Conservation (phyloP, 92 coral and sea anemone species). For the Heteractis magnifica region DNA sequence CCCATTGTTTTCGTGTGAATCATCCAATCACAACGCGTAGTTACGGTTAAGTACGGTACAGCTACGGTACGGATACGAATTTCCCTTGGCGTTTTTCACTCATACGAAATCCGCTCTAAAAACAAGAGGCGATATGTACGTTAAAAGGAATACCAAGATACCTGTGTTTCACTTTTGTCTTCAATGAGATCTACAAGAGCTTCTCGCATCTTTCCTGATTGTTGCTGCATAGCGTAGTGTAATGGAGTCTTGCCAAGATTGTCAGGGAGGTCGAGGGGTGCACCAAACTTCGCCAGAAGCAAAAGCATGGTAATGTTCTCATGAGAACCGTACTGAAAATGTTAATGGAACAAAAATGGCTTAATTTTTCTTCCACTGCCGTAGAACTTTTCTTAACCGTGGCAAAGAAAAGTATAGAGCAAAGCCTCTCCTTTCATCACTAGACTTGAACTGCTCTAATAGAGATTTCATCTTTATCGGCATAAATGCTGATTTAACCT, state of each 20-base stretch:
- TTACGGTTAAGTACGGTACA: too few species aligned
- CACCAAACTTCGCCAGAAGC: constrained; percentile 66
- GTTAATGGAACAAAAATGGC: neutral
- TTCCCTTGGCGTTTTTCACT: too few species aligned
- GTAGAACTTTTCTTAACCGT: too few species aligned
- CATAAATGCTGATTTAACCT: too few species aligned
- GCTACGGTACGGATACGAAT: too few species aligned
- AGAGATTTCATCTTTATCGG: too few species aligned
- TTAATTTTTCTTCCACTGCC: neutral
- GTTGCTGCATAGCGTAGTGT: constrained; percentile 62
- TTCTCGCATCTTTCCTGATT: constrained; percentile 72
- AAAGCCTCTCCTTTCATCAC: too few species aligned
- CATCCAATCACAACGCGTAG: too few species aligned
- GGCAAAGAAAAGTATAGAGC: too few species aligned
- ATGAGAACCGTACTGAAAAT: constrained; percentile 68
- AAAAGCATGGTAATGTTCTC: constrained; percentile 67
- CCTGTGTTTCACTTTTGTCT: constrained; percentile 43
- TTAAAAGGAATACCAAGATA: neutral
- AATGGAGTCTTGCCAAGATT: constrained; percentile 70
- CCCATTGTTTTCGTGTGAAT: too few species aligned
- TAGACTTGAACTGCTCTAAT: too few species aligned
- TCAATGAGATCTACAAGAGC: constrained; percentile 68
- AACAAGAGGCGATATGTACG: neutral
- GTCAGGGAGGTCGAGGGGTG: constrained; percentile 63
- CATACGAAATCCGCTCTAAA: too few species aligned